phyloP scores from a whole-genome alignment of 2,888 invertebrate genomes.

The Epsilonema sp. region DNA sequence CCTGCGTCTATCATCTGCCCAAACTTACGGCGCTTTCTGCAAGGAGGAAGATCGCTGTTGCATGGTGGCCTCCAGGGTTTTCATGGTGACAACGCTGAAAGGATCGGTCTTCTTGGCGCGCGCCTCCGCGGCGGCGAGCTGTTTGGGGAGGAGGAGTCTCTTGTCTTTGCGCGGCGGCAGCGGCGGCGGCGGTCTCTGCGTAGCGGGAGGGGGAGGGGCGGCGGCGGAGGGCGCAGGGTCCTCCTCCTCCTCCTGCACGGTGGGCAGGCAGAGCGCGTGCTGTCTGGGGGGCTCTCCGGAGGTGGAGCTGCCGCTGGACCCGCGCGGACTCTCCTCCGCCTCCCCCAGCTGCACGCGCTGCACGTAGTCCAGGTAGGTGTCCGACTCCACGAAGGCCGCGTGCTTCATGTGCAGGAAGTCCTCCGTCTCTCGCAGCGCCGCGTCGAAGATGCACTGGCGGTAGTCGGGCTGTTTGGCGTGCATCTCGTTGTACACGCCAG shows the following conservation, averaged over 20 bases:
- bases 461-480: not conserved
- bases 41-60: too few species aligned
- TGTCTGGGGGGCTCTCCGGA: not conserved
- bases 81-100: too few species aligned
- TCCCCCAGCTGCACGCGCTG: not conserved
- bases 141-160: not conserved
- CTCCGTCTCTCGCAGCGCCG: not conserved
- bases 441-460: not conserved
- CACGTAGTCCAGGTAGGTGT: not conserved
- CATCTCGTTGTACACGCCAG: not conserved
- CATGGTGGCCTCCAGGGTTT: too few species aligned
- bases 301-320: not conserved
- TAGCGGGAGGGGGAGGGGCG: not conserved
- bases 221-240: not conserved
- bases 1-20: too few species aligned
- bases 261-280: not conserved
- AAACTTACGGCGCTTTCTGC: too few species aligned
- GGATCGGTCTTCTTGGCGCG: too few species aligned
- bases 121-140: too few species aligned
- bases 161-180: not conserved
- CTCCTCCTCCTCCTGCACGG: not conserved
- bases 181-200: not conserved
- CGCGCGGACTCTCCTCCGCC: not conserved
- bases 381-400: conserved; percentile 1
- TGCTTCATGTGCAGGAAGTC: not conserved